Evolutionary conservation across 1,140 invertebrate species (phyloP).

Genomic region (Drosophila trapezifrons): DNA sequence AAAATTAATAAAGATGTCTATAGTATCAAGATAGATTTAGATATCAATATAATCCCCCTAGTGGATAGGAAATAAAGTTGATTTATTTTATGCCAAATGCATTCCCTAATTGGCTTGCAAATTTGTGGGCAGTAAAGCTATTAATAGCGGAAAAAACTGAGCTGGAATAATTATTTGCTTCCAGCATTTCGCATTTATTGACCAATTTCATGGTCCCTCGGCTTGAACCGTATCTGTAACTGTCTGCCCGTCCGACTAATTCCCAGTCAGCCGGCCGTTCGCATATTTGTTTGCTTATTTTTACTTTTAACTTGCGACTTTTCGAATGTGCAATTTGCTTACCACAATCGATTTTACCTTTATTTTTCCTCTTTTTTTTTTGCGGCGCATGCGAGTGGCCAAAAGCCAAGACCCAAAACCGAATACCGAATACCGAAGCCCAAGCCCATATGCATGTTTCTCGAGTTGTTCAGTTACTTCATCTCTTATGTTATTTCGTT

Average conservation of each 20-base stretch:
- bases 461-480: constrained; percentile 68
- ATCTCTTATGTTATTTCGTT: constrained; percentile 79
- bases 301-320: constrained; percentile 45
- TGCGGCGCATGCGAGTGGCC: constrained; percentile 36
- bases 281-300: constrained; percentile 53
- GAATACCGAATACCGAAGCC: constrained; percentile 25
- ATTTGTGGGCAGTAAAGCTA: constrained; percentile 7
- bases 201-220: constrained; percentile 49
- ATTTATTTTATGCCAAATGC: constrained; percentile 16
- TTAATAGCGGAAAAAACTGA: constrained; percentile 1
- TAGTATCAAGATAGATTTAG: neutral
- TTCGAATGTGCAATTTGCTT: constrained; percentile 60
- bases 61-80: neutral
- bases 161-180: constrained; percentile 12
- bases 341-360: constrained; percentile 50
- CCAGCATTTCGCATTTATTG: constrained; percentile 25
- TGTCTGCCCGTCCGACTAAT: constrained; percentile 9
- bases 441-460: constrained; percentile 51
- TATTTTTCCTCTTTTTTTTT: constrained; percentile 18
- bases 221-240: constrained; percentile 26
- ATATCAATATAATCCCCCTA: neutral
- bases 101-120: constrained; percentile 16
- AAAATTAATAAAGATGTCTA: neutral
- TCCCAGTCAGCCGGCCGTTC: constrained; percentile 21
- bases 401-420: constrained; percentile 34